Conservation (phyloP, 92 coral and sea anemone species). For the Siderastrea radians region DNA sequence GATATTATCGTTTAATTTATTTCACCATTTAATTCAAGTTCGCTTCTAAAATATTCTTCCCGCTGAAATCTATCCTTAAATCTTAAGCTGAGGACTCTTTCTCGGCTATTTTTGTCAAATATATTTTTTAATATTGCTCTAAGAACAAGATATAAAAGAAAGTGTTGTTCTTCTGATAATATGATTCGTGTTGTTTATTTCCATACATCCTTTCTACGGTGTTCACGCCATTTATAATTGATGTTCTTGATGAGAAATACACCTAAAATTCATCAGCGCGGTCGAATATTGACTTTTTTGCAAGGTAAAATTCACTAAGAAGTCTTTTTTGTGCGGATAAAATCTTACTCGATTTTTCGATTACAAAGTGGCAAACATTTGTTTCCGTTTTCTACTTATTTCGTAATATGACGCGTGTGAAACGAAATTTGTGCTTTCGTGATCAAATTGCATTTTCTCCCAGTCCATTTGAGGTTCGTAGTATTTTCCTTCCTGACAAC, state of each 20-base stretch:
- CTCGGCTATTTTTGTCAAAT: not conserved
- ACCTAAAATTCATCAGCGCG: constrained; percentile 37
- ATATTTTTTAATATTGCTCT: constrained; percentile 1
- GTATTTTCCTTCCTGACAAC: constrained; percentile 65
- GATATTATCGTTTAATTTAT: constrained; percentile 27
- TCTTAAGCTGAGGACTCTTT: not conserved
- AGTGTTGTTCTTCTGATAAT: constrained; percentile 27
- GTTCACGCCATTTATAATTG: constrained; percentile 42
- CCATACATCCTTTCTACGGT: constrained; percentile 34
- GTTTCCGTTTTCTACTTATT: not conserved
- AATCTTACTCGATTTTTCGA: not conserved
- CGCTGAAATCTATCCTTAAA: not conserved
- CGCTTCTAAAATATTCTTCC: not conserved
- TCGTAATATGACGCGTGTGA: constrained; percentile 25
- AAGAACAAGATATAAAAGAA: not conserved
- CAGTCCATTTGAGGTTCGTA: constrained; percentile 66
- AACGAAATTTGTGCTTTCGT: constrained; percentile 8
- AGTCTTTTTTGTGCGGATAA: not conserved
- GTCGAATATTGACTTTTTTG: constrained; percentile 26
- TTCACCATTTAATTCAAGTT: constrained; percentile 22
- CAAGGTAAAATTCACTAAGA: not conserved
- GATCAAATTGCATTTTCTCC: constrained; percentile 80
- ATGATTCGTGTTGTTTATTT: constrained; percentile 48
- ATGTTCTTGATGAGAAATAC: constrained; percentile 58
- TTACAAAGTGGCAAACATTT: not conserved